Percentiles rank a stretch among this genome's conserved stretches.
Evolutionary conservation across 2,888 invertebrate genomes (phyloP).

Genomic region (Busseola fusca): DNA sequence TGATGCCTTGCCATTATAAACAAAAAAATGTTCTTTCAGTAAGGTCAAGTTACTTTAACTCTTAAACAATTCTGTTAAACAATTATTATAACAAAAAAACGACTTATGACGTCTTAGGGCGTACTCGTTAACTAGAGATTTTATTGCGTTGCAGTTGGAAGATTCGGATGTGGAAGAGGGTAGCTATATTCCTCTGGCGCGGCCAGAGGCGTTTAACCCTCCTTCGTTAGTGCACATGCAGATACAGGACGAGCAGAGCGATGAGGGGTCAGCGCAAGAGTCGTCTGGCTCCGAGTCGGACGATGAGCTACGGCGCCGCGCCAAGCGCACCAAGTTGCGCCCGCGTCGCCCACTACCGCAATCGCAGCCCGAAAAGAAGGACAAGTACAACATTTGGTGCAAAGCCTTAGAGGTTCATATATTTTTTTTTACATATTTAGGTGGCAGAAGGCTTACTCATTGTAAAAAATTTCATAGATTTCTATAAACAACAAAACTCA

Average conservation of each 20-base stretch:
- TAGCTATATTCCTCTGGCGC: conserved; percentile 88
- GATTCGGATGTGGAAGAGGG: conserved; percentile 88
- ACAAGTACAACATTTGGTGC: conserved; percentile 94
- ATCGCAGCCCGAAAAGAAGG: conserved; percentile 86
- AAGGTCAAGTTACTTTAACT: neutral
- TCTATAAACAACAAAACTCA: neutral
- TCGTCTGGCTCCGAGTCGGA: conserved; percentile 90
- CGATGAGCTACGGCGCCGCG: conserved; percentile 85
- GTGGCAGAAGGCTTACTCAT: neutral
- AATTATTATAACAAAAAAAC: conserved; percentile 15
- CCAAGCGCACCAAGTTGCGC: conserved; percentile 88
- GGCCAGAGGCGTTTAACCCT: conserved; percentile 88
- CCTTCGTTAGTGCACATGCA: conserved; percentile 86
- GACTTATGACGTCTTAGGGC: conserved; percentile 47
- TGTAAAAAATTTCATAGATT: neutral
- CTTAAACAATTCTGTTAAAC: neutral
- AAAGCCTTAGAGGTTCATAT: conserved; percentile 86
- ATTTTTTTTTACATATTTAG: neutral
- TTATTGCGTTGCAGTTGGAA: conserved; percentile 75
- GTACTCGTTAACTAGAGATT: conserved; percentile 39
- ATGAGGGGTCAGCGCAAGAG: conserved; percentile 86
- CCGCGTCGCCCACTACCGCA: conserved; percentile 73
- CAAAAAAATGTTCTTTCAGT: neutral
- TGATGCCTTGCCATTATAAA: conserved; percentile 12
- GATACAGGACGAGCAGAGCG: conserved; percentile 90